Conservation (phyloP, 2,797 vertebrate species). For the Erithacus rubecula region DNA sequence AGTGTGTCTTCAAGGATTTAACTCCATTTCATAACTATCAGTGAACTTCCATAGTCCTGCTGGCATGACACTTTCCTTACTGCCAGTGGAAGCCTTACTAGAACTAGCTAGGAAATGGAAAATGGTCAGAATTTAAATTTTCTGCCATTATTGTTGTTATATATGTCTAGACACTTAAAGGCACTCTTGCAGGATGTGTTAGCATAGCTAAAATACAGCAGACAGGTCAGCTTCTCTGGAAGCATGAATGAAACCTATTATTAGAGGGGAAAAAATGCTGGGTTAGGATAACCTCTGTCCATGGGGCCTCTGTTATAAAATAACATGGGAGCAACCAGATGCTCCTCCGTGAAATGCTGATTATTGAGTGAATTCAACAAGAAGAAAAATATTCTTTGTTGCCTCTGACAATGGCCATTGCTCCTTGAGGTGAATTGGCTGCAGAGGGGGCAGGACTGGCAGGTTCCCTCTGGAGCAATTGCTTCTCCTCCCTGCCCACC, state of each 20-base stretch:
- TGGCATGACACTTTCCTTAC: neutral
- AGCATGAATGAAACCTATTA: slow-evolving; percentile 26
- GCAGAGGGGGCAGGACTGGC: neutral
- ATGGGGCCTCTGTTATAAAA: neutral
- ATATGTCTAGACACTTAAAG: neutral
- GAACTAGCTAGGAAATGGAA: neutral
- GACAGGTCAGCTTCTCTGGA: neutral
- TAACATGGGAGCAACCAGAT: neutral
- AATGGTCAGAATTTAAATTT: neutral
- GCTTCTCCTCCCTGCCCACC: neutral
- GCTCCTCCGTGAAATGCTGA: neutral
- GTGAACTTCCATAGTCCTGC: neutral
- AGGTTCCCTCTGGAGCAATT: neutral
- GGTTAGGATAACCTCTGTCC: neutral
- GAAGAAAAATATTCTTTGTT: neutral
- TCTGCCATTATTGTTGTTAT: neutral
- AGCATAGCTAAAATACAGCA: neutral
- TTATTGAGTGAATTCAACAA: neutral
- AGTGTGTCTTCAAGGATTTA: neutral
- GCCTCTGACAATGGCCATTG: neutral
- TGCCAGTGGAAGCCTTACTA: neutral
- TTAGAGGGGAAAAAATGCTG: neutral
- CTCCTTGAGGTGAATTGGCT: neutral
- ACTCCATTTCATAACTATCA: neutral
- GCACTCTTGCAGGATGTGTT: neutral